Base-by-base conservation (phyloP, 1,140 invertebrate species). In the Akabosia matsudoensis region DNA sequence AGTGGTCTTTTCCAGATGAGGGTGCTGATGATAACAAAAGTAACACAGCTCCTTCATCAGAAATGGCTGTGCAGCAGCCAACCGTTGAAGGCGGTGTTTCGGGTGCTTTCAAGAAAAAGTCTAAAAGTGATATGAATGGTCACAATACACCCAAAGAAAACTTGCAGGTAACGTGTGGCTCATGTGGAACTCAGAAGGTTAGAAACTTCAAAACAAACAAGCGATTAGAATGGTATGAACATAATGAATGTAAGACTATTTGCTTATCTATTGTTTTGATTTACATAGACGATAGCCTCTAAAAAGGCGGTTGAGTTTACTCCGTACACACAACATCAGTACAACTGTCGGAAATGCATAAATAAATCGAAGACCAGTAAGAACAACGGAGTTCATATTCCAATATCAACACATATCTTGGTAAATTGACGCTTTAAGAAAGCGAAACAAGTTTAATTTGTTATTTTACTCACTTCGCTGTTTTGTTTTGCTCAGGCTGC, bases 351-450 rank as follows among this genome's bases (percentile, higher is more conserved):
- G 24, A 34, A 51, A 22, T 72, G 70, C 26, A 51, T 72, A 2
- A 72, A 72, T 72, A 72, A 72, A 72, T 72, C 70, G 1, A 72
- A 51, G 22, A 45, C 37, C 1, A 45, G 22, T 37, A 72, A 72
- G 45, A 72, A 51, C 70, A 72, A 72, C 26, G 37, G 37, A 4
- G 37, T 72, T 34, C 70, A 33, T 24, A 34, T 72, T 34, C 7
- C 28, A 24, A 1, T 24, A 7, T 2, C 70, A 37, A 22, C 70
- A 7, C 61, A 67, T 67, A 30, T 30, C n/a, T 31, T 67, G 61
- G 61, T 67, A 67, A 28, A 4, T 56, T 56, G 54, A 31, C 28
- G 28, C 3, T 67, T 67, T 30, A 2, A 24, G 31, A 30, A 56
- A 56, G 3, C n/a, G 4, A 10, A 45, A 56, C 54, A 56, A 56